These are phyloP conservation scores for Urophycis tenuis DNA, from an alignment of 2,797 vertebrate genomes.

Conservation along the genomic window DNA sequence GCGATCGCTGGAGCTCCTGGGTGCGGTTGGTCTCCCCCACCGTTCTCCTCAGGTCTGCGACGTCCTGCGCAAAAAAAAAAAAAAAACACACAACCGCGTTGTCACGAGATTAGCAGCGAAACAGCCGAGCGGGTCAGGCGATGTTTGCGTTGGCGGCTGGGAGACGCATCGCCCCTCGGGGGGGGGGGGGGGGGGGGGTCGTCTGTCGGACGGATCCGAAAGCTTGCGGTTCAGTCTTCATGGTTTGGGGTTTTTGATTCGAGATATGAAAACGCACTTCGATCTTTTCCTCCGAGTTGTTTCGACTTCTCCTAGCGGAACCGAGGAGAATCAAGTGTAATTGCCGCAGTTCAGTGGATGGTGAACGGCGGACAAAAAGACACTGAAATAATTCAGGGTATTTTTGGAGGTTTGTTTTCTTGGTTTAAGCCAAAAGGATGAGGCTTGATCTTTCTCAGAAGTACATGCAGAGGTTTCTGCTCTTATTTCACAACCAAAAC, in stretches of 20 bases:
- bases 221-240: neutral
- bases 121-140: neutral
- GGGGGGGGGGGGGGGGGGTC: too few relatives aligned
- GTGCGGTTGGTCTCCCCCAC: constrained; percentile 63
- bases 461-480: constrained; percentile 20
- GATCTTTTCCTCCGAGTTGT: neutral
- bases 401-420: neutral
- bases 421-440: neutral
- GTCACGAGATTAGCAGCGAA: neutral
- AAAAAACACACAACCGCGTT: constrained; percentile 6
- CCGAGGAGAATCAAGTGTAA: neutral
- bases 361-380: neutral
- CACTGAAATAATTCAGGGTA: constrained; percentile 1
- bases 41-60: constrained; percentile 56
- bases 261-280: neutral
- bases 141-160: neutral
- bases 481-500: constrained; percentile 23
- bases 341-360: neutral
- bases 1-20: constrained; percentile 54
- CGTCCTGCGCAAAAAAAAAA: constrained; percentile 57
- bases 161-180: neutral
- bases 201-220: too few relatives aligned
- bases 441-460: constrained; percentile 9
- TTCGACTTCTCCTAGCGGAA: neutral
- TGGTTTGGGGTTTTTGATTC: neutral